phyloP scores from a whole-genome alignment of 2,797 vertebrate genomes.

The Fistularia tabacaria region DNA sequence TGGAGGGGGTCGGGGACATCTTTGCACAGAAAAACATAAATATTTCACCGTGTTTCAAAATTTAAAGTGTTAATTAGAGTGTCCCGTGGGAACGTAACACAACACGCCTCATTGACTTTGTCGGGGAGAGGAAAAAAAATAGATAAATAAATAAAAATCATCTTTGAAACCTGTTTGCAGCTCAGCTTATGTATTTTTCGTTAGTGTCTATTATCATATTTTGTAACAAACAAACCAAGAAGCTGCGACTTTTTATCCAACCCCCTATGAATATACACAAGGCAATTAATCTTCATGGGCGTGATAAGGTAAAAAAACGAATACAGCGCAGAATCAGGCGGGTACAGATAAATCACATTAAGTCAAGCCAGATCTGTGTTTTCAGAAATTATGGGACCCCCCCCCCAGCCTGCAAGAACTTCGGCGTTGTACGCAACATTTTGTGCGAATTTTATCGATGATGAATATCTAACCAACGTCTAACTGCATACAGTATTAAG shows the following conservation, averaged over 20 bases:
- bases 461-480: too few species aligned
- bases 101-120: constrained; percentile 34
- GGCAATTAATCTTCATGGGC: constrained; percentile 42
- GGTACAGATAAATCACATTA: too few species aligned
- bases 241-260: constrained; percentile 37
- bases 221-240: constrained; percentile 9
- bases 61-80: constrained; percentile 62
- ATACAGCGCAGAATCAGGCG: constrained; percentile 6
- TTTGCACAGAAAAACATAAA: constrained; percentile 21
- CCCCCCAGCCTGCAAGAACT: too few species aligned
- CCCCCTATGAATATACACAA: constrained; percentile 40
- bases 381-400: too few species aligned
- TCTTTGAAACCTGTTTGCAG: constrained; percentile 21
- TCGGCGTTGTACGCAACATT: too few species aligned
- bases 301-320: constrained; percentile 31
- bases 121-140: not conserved
- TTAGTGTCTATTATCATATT: too few species aligned
- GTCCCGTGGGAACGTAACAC: constrained; percentile 28
- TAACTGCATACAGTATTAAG: too few species aligned
- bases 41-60: constrained; percentile 46
- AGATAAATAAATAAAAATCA: constrained; percentile 18
- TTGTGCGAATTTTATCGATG: too few species aligned
- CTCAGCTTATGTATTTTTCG: too few species aligned
- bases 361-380: too few species aligned
- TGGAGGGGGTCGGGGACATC: not conserved